Evolutionary conservation across 2,113 vertebrate species (phyloP), one percentile per base, ranked within the genome.

Genomic region (Onychostoma macrolepis): DNA sequence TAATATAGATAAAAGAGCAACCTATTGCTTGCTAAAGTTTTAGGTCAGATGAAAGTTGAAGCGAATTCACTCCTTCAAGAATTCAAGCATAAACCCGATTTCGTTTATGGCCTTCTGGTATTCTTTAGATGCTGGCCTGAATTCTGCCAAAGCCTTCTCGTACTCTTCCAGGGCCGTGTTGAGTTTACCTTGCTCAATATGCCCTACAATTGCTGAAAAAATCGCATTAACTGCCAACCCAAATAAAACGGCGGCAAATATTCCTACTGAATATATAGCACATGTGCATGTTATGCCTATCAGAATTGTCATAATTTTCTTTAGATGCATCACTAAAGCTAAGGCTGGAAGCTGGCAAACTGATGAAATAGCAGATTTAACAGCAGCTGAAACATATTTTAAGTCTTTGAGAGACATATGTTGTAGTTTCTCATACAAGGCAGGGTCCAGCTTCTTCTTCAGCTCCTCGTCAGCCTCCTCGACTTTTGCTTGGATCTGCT

Each of bases 201-300:
- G 0, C 2, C 19, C 56, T 24, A 58, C 0, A n/a, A 61, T n/a
- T 0, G 2, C 21, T 4, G 56, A n/a, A n/a, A 4, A 2, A n/a
- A n/a, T 3, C 24, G 4, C 0, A n/a, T n/a, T 24, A n/a, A 61
- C 8, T 15, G 0, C 3, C 45, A 48, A 4, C 45, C 45, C 45
- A 4, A 48, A 0, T 0, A 61, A 3, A 13, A n/a, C 2, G 56
- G 2, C 0, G 8, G 2, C 7, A n/a, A 0, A 0, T 10, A 9
- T 0, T 24, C 21, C 56, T 1, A 0, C 8, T n/a, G 24, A 0
- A 61, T 10, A 0, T 1, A 0, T 10, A 58, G 1, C 21, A n/a
- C 21, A 58, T 1, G 2, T 58, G 21, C 0, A 3, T 10, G 8
- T 58, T n/a, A 58, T n/a, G 21, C 0, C 0, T n/a, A 0, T n/a